A percentile compares a stretch with the other conserved stretches of the same genome.
Evolutionary conservation across 2,797 vertebrate species (phyloP).

Genomic region (Ceryle rudis): DNA sequence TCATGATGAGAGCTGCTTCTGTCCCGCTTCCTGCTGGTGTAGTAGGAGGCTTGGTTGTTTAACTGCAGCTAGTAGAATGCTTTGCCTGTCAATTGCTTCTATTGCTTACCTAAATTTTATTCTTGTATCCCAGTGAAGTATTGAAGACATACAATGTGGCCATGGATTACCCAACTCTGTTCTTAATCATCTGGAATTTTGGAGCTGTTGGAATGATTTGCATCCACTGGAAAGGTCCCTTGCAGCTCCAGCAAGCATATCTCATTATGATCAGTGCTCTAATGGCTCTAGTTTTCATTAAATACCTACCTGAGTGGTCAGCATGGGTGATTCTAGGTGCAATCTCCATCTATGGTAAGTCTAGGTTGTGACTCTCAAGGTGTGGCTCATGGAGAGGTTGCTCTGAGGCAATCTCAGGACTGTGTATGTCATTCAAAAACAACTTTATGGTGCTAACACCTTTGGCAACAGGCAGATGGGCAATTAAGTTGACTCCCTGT

Average conservation of each 20-base stretch:
- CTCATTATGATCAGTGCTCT: slow-evolving; percentile 96
- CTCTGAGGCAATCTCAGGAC: not conserved
- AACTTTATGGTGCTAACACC: not conserved
- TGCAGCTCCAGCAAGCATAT: slow-evolving; percentile 94
- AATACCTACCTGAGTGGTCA: slow-evolving; percentile 95
- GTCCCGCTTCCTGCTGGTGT: not conserved
- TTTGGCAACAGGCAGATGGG: not conserved
- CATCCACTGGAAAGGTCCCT: slow-evolving; percentile 96
- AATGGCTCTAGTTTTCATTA: slow-evolving; percentile 97
- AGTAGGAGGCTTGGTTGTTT: not conserved
- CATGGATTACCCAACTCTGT: slow-evolving; percentile 92
- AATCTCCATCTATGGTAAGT: slow-evolving; percentile 93
- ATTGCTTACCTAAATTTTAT: not conserved
- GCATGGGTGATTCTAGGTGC: slow-evolving; percentile 96
- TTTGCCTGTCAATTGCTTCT: not conserved
- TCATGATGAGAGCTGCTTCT: not conserved
- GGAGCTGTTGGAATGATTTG: slow-evolving; percentile 96
- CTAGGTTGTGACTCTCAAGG: not conserved
- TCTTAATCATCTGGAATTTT: slow-evolving; percentile 94
- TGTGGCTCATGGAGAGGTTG: not conserved
- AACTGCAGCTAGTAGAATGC: not conserved
- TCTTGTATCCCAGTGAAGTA: slow-evolving; percentile 84
- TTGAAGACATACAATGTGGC: slow-evolving; percentile 94
- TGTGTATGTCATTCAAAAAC: not conserved
- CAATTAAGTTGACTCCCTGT: not conserved